Evolutionary conservation across 1,140 invertebrate genomes (phyloP).

Genomic region (Panagrolaimus sp.): DNA sequence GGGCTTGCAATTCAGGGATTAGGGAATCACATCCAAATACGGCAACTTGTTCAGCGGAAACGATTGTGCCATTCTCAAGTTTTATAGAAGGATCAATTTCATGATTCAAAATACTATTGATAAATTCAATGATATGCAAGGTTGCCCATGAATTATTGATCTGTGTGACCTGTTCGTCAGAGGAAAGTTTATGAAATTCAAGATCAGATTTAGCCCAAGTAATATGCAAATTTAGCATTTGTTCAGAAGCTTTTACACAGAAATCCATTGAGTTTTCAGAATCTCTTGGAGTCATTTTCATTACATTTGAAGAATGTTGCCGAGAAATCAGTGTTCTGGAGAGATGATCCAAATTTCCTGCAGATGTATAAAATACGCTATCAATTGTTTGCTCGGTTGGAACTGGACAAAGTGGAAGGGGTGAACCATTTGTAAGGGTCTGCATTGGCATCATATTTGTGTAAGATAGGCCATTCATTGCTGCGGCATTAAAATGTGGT

Average conservation of each 20-base stretch:
- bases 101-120: slow-evolving; percentile 28
- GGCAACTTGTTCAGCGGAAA: background rate
- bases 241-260: background rate
- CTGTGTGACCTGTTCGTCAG: slow-evolving; percentile 6
- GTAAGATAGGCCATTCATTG: background rate
- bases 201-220: background rate
- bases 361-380: background rate
- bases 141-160: slow-evolving; percentile 34
- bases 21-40: background rate
- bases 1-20: background rate
- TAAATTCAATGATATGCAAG: slow-evolving; percentile 45
- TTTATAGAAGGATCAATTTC: background rate
- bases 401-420: slow-evolving; percentile 42
- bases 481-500: background rate
- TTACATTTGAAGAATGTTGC: background rate
- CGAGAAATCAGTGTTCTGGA: background rate
- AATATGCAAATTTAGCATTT: background rate
- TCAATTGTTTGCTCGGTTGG: slow-evolving; percentile 46
- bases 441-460: slow-evolving; percentile 19
- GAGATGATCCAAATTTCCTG: background rate
- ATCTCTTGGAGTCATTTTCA: background rate
- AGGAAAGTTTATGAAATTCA: background rate
- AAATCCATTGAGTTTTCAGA: background rate
- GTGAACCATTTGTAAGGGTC: background rate
- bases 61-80: background rate